These are phyloP conservation scores for Lagopus muta DNA, from an alignment of 2,113 vertebrate species.

Conservation along the genomic window DNA sequence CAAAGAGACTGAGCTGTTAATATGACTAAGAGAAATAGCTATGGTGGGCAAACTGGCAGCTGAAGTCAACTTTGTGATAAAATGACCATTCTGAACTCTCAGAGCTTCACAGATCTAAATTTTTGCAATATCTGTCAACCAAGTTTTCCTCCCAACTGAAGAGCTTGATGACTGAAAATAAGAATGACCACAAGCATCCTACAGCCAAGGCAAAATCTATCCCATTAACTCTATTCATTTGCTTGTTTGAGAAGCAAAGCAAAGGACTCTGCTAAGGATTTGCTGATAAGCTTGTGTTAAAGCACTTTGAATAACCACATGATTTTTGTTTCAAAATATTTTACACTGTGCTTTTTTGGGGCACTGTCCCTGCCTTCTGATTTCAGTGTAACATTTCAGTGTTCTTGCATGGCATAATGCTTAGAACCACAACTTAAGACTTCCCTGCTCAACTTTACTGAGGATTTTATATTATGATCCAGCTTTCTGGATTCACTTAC, in stretches of 20 bases:
- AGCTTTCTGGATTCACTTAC: conserved; percentile 38
- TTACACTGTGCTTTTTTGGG: neutral
- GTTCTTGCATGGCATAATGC: neutral
- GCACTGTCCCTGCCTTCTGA: neutral
- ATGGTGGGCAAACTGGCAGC: neutral
- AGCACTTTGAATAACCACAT: neutral
- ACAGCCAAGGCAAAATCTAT: neutral
- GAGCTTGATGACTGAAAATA: neutral
- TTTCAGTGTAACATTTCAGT: neutral
- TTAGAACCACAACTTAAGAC: neutral
- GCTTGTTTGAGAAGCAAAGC: neutral
- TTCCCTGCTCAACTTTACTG: neutral
- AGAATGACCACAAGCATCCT: neutral
- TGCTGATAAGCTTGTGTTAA: neutral
- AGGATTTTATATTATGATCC: neutral
- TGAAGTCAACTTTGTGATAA: neutral
- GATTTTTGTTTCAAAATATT: neutral
- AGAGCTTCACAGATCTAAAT: neutral
- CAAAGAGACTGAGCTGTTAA: neutral
- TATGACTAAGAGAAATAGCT: neutral
- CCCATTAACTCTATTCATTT: neutral
- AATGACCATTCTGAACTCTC: neutral
- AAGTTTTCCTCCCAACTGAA: neutral
- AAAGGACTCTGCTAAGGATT: neutral
- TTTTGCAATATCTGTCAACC: neutral